A percentile compares a stretch with the other conserved stretches of the same genome.
phyloP scores from a whole-genome alignment of 37 sponge, comb jelly and placozoan genomes.

The Theonella swinhoei region DNA sequence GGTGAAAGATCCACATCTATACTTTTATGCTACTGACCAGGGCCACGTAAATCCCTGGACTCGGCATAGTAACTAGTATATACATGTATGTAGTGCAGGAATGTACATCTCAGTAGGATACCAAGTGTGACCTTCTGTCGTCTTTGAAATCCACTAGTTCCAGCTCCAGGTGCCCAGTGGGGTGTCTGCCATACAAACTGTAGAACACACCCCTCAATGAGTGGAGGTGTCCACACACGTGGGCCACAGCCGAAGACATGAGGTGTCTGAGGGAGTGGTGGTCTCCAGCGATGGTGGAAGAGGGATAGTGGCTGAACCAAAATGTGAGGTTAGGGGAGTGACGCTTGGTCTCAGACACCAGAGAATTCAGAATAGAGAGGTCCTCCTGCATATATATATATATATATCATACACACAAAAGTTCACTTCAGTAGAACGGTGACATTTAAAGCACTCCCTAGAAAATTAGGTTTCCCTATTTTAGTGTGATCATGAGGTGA shows the following conservation, averaged over 20 bases:
- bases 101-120: too few species aligned
- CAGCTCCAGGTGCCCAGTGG: slow-evolving; percentile 79
- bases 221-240: slow-evolving; percentile 94
- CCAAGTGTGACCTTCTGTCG: slow-evolving; percentile 70
- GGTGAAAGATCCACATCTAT: too few species aligned
- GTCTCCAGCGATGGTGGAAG: slow-evolving; percentile 54
- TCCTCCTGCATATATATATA: slow-evolving; percentile 34
- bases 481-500: too few species aligned
- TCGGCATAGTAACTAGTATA: too few species aligned
- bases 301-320: slow-evolving; percentile 87
- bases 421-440: too few species aligned
- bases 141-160: slow-evolving; percentile 84
- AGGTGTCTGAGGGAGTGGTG: slow-evolving; percentile 47
- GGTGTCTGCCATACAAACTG: slow-evolving; percentile 72
- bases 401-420: too few species aligned
- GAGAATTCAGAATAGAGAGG: not conserved
- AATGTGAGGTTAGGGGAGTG: slow-evolving; percentile 66
- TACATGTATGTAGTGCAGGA: not conserved
- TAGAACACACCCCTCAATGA: slow-evolving; percentile 35
- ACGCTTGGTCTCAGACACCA: not conserved
- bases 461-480: too few species aligned
- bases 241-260: slow-evolving; percentile 59
- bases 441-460: too few species aligned
- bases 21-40: too few species aligned
- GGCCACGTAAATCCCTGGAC: too few species aligned